These are phyloP conservation scores for Polypedilum vanderplanki DNA, from an alignment of 1,140 invertebrate genomes.

Conservation along the genomic window DNA sequence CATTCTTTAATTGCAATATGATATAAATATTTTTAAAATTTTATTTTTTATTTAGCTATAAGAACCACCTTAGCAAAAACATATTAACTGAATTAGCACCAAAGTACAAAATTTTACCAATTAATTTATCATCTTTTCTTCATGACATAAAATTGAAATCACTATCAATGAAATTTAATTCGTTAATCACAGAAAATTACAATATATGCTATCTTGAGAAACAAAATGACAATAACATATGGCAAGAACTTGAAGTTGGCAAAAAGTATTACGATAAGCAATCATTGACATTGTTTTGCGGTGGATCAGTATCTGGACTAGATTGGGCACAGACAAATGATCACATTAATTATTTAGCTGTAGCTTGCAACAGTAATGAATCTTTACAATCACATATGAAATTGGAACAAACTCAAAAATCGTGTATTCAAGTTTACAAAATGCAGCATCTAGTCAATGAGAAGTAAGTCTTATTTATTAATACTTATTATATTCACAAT, in stretches of 20 bases:
- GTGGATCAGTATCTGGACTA: not conserved
- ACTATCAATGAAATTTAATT: not conserved
- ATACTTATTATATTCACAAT: not conserved
- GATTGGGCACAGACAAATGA: not conserved
- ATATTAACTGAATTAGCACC: conserved; percentile 6
- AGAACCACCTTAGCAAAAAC: too few relatives aligned
- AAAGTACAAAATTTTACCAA: not conserved
- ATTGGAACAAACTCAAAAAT: not conserved
- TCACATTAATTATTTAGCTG: not conserved
- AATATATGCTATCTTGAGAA: not conserved
- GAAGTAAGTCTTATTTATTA: not conserved
- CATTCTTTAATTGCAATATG: not conserved
- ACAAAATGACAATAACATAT: not conserved
- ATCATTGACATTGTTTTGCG: not conserved
- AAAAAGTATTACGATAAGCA: not conserved
- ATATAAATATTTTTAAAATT: too few relatives aligned
- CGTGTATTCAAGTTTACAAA: conserved; percentile 1
- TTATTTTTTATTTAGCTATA: too few relatives aligned
- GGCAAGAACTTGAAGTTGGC: not conserved
- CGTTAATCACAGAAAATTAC: not conserved
- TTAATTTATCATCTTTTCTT: not conserved
- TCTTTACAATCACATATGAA: not conserved
- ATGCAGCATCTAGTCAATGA: not conserved
- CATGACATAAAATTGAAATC: not conserved
- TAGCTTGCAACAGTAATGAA: conserved; percentile 15